Percentiles rank a stretch among this genome's conserved stretches.
Conservation (phyloP, 53 echinoderm and acorn worm species). For the Zoroaster sp. region DNA sequence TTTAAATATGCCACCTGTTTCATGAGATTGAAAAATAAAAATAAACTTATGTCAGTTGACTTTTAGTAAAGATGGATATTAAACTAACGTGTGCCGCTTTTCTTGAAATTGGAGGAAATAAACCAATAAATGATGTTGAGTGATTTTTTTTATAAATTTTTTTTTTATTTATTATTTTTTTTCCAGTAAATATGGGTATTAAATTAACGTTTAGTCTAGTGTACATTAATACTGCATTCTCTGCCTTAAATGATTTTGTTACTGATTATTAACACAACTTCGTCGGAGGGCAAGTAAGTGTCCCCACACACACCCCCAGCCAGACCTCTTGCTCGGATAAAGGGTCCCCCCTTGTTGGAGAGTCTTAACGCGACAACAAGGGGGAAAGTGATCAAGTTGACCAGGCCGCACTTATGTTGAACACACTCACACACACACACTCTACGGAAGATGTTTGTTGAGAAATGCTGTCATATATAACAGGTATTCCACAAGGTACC, state of each 20-base stretch:
- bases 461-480: constrained; percentile 36
- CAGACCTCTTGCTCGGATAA: constrained; percentile 9
- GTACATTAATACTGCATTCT: constrained; percentile 32
- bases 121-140: no score
- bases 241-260: constrained; percentile 15
- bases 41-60: no score
- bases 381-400: neutral
- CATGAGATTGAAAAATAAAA: no score
- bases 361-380: neutral
- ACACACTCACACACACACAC: constrained; percentile 5
- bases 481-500: constrained; percentile 59
- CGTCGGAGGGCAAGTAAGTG: neutral
- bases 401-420: constrained; percentile 21
- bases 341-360: neutral
- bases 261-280: neutral
- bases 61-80: no score
- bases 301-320: constrained; percentile 10
- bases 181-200: no score
- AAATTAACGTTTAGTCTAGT: no score
- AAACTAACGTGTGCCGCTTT: no score
- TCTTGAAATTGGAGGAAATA: no score
- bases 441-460: constrained; percentile 35
- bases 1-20: no score
- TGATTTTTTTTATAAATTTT: no score
- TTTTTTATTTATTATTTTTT: no score